These are phyloP conservation scores for Pygocentrus nattereri DNA, from an alignment of 2,797 vertebrate genomes.

Conservation along the genomic window DNA sequence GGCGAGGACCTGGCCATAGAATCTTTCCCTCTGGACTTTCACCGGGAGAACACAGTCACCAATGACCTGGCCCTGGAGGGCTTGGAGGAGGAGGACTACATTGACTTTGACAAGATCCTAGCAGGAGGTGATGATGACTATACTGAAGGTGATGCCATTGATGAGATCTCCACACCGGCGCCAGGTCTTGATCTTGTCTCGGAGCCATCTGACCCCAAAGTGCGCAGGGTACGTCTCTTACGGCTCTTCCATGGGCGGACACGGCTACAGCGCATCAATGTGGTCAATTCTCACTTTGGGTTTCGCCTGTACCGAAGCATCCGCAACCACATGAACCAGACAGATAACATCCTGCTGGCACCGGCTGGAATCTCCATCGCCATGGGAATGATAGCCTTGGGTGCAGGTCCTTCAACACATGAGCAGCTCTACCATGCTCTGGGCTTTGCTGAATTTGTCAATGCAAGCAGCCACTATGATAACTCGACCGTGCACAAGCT, in stretches of 20 bases:
- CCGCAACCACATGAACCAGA: conserved; percentile 81
- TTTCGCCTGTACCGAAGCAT: conserved; percentile 91
- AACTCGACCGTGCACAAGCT: conserved; percentile 91
- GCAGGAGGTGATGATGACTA: conserved; percentile 81
- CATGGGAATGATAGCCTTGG: conserved; percentile 94
- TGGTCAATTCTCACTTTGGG: conserved; percentile 89
- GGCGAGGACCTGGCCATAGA: conserved; percentile 63
- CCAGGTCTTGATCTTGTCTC: conserved; percentile 84
- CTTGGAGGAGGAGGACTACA: conserved; percentile 92
- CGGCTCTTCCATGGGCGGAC: conserved; percentile 89
- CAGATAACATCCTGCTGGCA: conserved; percentile 91
- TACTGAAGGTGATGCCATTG: conserved; percentile 81
- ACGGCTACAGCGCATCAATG: conserved; percentile 92
- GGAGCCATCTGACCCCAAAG: conserved; percentile 80
- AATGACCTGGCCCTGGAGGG: conserved; percentile 88
- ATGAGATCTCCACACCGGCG: conserved; percentile 83
- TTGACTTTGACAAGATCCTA: conserved; percentile 90
- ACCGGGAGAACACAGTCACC: conserved; percentile 94
- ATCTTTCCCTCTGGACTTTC: conserved; percentile 82
- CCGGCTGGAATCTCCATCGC: conserved; percentile 95
- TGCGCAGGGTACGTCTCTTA: conserved; percentile 83
- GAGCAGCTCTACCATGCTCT: conserved; percentile 84
- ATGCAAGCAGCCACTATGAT: conserved; percentile 91
- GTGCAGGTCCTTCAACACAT: conserved; percentile 81
- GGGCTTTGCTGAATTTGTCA: conserved; percentile 91